phyloP scores from a whole-genome alignment of 2,113 vertebrate species.

The Erpornis zantholeuca region DNA sequence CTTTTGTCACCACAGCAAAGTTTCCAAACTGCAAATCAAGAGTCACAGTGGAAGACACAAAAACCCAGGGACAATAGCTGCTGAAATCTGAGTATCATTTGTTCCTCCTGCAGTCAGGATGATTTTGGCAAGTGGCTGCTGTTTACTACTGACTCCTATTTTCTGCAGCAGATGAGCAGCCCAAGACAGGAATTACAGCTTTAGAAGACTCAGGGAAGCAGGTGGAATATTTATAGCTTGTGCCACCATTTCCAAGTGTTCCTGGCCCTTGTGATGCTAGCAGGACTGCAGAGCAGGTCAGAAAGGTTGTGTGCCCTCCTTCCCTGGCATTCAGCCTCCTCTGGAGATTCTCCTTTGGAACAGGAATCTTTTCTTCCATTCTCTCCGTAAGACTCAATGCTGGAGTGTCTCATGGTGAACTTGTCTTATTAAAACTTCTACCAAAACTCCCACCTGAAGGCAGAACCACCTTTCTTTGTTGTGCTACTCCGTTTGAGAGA shows the following conservation, averaged over 20 bases:
- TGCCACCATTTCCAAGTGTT: neutral
- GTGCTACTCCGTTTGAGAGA: neutral
- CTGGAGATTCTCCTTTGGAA: neutral
- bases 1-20: neutral
- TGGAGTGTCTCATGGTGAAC: neutral
- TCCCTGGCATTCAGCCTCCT: neutral
- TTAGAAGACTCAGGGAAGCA: neutral
- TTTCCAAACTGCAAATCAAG: neutral
- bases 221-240: neutral
- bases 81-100: neutral
- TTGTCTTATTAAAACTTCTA: neutral
- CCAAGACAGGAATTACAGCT: neutral
- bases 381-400: neutral
- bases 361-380: neutral
- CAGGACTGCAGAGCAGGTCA: neutral
- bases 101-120: neutral
- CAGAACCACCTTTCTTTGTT: neutral
- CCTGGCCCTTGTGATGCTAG: neutral
- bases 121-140: neutral
- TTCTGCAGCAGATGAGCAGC: neutral
- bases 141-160: neutral
- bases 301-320: neutral
- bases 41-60: neutral
- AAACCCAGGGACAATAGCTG: neutral
- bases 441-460: neutral